Evolutionary conservation across 2,888 invertebrate genomes (phyloP), one percentile per base, ranked within the genome.

Genomic region (Emmelina monodactyla): DNA sequence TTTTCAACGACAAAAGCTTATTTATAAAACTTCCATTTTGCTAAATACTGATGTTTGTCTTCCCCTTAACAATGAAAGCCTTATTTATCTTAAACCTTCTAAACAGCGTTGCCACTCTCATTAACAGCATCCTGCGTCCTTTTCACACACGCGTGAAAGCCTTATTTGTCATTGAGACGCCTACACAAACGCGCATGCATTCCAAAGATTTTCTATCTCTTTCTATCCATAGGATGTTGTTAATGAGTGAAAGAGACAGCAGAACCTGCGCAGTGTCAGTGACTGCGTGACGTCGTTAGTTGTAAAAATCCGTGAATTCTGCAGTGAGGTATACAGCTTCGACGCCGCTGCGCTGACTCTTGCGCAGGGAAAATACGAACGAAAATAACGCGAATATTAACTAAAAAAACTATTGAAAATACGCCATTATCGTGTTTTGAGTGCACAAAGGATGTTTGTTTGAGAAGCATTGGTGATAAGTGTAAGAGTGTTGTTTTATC

Each of bases 211-310:
- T 45, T 45, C 5, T 2, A 45, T 38, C 34, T 67, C 69, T 63
- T 62, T 39, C 46, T 69, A 59, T 46, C 48, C 36, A 35, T 31
- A 19, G 49, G 28, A 42, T 37, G 37, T 33, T 14, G 38, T 37
- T 32, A 37, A 28, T 35, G 55, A 46, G 42, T 46, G 66, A 78
- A 40, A 53, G 64, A 58, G 71, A 68, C 45, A 46, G 54, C 46
- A 44, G 41, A 47, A 58, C 53, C 42, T 66, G 70, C 69, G 68
- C 72, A 73, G 67, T 75, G 76, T 75, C 78, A 76, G 57, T 78
- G 78, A 78, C 78, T 59, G 62, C 45, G 70, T 52, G 54, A 55
- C 53, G 53, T 50, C 43, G 62, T 48, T 61, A 58, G 55, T 47
- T 53, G 47, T 42, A 41, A 39, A n/a, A 53, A 49, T 53, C 45